A percentile compares a stretch with the other conserved stretches of the same genome.
phyloP scores from a whole-genome alignment of 2,113 vertebrate species.

The Rhea americana region DNA sequence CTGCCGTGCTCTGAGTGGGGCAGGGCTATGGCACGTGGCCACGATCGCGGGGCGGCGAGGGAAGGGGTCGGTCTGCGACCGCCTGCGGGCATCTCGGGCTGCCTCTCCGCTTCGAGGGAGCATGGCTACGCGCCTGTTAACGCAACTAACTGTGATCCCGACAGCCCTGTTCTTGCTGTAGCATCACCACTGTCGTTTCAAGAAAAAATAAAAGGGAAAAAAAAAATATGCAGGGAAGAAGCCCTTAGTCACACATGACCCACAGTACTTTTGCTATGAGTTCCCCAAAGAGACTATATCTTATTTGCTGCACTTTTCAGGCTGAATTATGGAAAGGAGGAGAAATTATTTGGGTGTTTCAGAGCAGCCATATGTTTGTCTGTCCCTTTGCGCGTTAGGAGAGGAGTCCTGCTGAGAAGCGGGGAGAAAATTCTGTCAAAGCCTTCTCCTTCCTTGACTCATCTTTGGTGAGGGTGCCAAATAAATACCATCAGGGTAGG shows the following conservation, averaged over 20 bases:
- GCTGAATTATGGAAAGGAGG: not conserved
- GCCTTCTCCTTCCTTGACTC: not conserved
- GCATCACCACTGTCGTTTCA: not conserved
- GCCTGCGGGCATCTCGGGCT: slow-evolving; percentile 13
- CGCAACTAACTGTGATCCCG: not conserved
- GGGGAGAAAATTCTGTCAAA: not conserved
- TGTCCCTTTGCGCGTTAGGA: not conserved
- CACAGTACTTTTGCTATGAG: not conserved
- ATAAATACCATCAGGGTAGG: no score
- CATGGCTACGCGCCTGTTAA: not conserved
- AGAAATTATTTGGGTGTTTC: not conserved
- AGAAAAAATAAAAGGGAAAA: slow-evolving; percentile 8
- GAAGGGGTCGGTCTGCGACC: not conserved
- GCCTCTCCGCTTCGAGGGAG: not conserved
- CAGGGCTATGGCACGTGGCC: not conserved
- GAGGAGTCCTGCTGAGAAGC: not conserved
- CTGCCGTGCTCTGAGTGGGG: not conserved
- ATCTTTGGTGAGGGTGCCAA: not conserved
- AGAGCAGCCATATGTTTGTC: not conserved
- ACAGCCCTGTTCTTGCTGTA: not conserved
- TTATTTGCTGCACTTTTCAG: not conserved
- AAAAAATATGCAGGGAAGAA: not conserved
- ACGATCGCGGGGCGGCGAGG: not conserved
- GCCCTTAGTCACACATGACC: not conserved
- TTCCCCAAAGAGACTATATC: no score